Base-by-base conservation (phyloP, 2,113 vertebrate species). In the Mastomys coucha region DNA sequence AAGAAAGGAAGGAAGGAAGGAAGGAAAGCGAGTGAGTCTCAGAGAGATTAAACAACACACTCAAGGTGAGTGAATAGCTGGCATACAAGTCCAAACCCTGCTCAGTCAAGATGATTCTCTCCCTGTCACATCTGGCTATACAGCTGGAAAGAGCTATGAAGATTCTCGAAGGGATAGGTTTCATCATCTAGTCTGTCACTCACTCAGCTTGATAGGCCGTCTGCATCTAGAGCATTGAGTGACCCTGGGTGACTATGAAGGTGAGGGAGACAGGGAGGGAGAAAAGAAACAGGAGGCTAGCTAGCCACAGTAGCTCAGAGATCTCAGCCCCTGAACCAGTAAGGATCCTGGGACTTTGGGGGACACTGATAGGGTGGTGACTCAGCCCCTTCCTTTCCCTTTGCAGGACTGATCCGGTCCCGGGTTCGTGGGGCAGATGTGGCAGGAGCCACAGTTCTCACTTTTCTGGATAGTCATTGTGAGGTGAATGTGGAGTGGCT, bases 381-480 rank as follows among this genome's bases (percentile, higher is more conserved):
- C 70, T 72, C 72, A 7, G 76, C 9, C 12, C 51, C 53, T 20
- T 56, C 85, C 45, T 49, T 56, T 69, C 56, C 49, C n/a, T 3
- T 42, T 51, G 36, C 88, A 99, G 99, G 99, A 93, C 98, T 99
- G 96, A 99, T 99, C 97, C 99, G 99, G 63, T 99, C 99, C 42
- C 99, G 99, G 4, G 99, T 99, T 42, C 99, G 99, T 13, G 99
- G 99, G 87, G 99, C 99, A 39, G 99, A 99, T 51, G 98, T 98
- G 42, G 99, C 99, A 3, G 80, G 98, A 0, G 99, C 99, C 91
- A 98, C 99, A 33, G 97, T 99, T 97, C 99, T 99, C 95, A 99
- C 99, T 84, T 99, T 99, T 98, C 94, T 99, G 98, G 99, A 99
- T 98, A 99, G 99, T 96, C 99, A 99, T 98, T 99, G 99, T 49